A percentile compares a stretch with the other conserved stretches of the same genome.
These are phyloP conservation scores for Drosophila repletoides DNA, from an alignment of 1,140 invertebrate species.

Conservation along the genomic window DNA sequence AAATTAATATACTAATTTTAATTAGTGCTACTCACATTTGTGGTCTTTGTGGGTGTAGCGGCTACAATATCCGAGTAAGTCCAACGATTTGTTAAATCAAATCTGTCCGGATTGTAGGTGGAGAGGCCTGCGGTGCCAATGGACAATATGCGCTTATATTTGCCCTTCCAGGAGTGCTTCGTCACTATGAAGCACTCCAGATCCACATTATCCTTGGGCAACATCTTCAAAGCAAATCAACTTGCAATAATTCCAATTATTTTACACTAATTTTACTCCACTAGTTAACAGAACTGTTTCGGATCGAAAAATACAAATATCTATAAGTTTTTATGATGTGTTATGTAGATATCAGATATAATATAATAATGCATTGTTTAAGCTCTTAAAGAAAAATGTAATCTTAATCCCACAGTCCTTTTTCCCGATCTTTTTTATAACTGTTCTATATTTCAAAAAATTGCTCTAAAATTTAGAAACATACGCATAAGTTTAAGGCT, in stretches of 20 bases:
- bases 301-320: background rate
- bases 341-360: background rate
- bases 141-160: conserved; percentile 99
- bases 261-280: conserved; percentile 21
- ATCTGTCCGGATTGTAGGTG: conserved; percentile 96
- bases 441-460: too few species aligned
- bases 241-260: conserved; percentile 6
- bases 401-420: too few species aligned
- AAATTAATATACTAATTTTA: background rate
- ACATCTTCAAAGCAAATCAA: conserved; percentile 83
- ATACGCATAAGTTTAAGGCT: too few species aligned
- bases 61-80: conserved; percentile 91
- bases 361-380: background rate
- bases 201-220: conserved; percentile 95
- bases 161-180: conserved; percentile 98
- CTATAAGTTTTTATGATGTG: too few species aligned
- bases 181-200: conserved; percentile 96
- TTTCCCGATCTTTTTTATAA: too few species aligned
- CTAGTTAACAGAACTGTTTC: conserved; percentile 39
- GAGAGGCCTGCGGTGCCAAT: conserved; percentile 97
- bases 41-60: conserved; percentile 85
- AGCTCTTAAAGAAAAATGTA: too few species aligned
- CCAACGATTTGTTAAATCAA: conserved; percentile 98
- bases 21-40: conserved; percentile 61
- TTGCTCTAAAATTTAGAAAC: too few species aligned